Evolutionary conservation across 2,888 invertebrate species (phyloP).

Genomic region (Tipula confusa): DNA sequence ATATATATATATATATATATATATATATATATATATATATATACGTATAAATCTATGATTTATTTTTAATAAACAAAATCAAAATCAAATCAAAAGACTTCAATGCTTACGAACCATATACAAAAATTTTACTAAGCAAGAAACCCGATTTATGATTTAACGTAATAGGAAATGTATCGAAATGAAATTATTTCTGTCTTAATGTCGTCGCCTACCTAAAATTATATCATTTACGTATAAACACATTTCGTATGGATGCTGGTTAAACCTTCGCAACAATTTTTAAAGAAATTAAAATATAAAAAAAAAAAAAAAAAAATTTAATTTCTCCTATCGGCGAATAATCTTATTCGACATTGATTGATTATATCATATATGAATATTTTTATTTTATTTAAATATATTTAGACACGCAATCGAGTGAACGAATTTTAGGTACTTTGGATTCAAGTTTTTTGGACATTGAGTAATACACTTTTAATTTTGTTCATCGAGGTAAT

Average conservation of each 20-base stretch:
- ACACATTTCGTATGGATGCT: neutral
- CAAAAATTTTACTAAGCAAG: neutral
- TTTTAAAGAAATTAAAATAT: neutral
- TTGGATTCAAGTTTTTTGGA: neutral
- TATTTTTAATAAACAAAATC: neutral
- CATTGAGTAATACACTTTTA: conserved; percentile 7
- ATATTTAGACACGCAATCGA: neutral
- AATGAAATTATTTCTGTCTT: neutral
- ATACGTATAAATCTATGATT: neutral
- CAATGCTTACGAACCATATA: neutral
- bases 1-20: too few species aligned
- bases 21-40: too few species aligned
- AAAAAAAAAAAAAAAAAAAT: neutral
- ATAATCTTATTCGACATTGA: neutral
- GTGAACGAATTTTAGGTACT: neutral
- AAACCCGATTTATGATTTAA: neutral
- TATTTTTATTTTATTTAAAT: too few species aligned
- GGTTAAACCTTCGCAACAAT: neutral
- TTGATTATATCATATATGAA: neutral
- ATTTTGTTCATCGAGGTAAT: neutral
- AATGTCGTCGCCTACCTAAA: neutral
- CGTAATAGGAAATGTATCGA: neutral
- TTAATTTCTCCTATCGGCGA: neutral
- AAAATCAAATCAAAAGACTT: neutral
- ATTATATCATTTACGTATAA: neutral